These are phyloP conservation scores for Ornithorhynchus anatinus DNA, from an alignment of 2,113 vertebrate species.

Conservation along the genomic window DNA sequence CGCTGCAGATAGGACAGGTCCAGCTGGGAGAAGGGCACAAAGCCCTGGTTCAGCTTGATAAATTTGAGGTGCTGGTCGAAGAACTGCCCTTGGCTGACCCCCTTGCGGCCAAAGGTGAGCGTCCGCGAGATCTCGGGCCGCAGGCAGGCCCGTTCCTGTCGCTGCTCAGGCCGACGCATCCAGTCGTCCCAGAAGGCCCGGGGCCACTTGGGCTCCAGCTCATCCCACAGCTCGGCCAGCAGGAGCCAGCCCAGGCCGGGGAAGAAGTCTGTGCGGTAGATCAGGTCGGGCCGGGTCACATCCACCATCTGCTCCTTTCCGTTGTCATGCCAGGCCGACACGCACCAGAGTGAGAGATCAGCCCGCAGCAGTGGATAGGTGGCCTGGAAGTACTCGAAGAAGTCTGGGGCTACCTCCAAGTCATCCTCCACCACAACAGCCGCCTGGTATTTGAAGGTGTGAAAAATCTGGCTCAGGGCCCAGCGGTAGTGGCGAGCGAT, in stretches of 20 bases:
- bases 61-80: conserved; percentile 95
- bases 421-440: conserved; percentile 95
- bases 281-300: conserved; percentile 60
- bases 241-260: conserved; percentile 92
- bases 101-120: conserved; percentile 91
- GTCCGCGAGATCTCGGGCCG: conserved; percentile 91
- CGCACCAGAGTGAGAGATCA: conserved; percentile 86
- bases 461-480: conserved; percentile 90
- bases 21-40: conserved; percentile 88
- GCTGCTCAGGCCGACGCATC: conserved; percentile 90
- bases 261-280: conserved; percentile 94
- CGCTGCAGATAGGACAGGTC: conserved; percentile 84
- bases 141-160: conserved; percentile 83
- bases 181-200: conserved; percentile 95
- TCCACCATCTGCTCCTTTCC: conserved; percentile 90
- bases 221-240: conserved; percentile 83
- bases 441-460: conserved; percentile 71
- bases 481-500: conserved; percentile 92
- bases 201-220: conserved; percentile 95
- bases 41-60: conserved; percentile 91
- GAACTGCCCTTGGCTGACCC: conserved; percentile 96
- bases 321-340: conserved; percentile 96
- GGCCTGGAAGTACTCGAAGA: conserved; percentile 93
- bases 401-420: conserved; percentile 90
- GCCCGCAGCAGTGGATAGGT: conserved; percentile 75